phyloP scores from a whole-genome alignment of 1,140 invertebrate species.

The Caenorhabditis tropicalis region DNA sequence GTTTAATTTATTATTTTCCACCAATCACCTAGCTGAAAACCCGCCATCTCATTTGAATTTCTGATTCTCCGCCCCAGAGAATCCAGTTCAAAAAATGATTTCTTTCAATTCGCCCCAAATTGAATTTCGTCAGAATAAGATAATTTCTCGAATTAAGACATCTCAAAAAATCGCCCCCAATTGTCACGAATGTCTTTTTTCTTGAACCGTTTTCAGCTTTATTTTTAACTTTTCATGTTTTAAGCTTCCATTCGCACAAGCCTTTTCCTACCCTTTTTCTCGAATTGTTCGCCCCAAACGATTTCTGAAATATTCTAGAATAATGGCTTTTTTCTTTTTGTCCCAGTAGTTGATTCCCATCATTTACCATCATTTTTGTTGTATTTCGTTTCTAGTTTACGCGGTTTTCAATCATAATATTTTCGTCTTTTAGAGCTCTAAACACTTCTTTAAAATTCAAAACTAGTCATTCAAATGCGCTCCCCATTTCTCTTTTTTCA shows the following conservation, averaged over 20 bases:
- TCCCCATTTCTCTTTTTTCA: slow-evolving; percentile 19
- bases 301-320: not conserved
- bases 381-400: slow-evolving; percentile 33
- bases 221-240: slow-evolving; percentile 43
- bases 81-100: not conserved
- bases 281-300: slow-evolving; percentile 7
- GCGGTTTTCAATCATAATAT: not conserved
- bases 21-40: not conserved
- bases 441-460: not conserved
- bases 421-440: not conserved
- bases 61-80: slow-evolving; percentile 21
- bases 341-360: not conserved
- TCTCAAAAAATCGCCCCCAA: slow-evolving; percentile 26
- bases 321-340: not conserved
- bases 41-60: not conserved
- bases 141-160: not conserved
- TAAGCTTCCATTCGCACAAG: not conserved
- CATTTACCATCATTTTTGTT: not conserved
- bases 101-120: not conserved
- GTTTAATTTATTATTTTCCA: slow-evolving; percentile 20
- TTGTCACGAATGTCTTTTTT: not conserved
- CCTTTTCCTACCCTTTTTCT: not conserved
- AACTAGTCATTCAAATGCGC: slow-evolving; percentile 33
- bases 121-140: not conserved
- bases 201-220: not conserved